These are phyloP conservation scores for Hirtodrosophila confusa DNA, from an alignment of 2,888 invertebrate genomes.

Conservation along the genomic window DNA sequence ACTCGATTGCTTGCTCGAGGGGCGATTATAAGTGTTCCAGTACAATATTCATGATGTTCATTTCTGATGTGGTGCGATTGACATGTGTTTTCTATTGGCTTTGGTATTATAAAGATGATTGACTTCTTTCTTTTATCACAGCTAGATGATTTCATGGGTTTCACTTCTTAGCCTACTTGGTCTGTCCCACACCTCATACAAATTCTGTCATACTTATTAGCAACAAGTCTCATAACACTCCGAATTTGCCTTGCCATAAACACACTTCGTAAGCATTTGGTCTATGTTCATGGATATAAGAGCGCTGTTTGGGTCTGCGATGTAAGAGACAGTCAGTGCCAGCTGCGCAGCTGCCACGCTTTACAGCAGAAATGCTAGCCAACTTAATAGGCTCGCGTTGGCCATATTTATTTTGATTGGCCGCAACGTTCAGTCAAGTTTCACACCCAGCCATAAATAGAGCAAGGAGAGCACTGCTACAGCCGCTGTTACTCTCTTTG, in stretches of 20 bases:
- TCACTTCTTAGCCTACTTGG: no score
- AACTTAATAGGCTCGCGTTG: no score
- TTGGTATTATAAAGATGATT: no score
- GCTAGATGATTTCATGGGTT: no score
- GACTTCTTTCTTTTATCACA: no score
- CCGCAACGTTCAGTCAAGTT: constrained; percentile 22
- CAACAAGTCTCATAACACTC: constrained; percentile 51
- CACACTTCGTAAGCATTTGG: background rate
- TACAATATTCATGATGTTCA: no score
- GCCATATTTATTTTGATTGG: background rate
- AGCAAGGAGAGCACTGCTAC: constrained; percentile 6
- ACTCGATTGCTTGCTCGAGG: no score
- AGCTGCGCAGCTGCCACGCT: constrained; percentile 33
- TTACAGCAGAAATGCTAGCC: background rate
- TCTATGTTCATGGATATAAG: constrained; percentile 1
- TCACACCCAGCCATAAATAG: constrained; percentile 29
- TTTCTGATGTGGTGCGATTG: no score
- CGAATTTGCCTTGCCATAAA: constrained; percentile 28
- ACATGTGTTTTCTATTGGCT: no score
- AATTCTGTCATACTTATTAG: constrained; percentile 10
- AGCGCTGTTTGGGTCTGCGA: background rate
- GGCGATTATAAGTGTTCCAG: no score
- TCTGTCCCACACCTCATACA: no score
- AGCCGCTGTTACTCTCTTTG: background rate
- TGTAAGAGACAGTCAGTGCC: constrained; percentile 2